phyloP scores from a whole-genome alignment of 1,140 invertebrate genomes.

The Apolygus lucorum region DNA sequence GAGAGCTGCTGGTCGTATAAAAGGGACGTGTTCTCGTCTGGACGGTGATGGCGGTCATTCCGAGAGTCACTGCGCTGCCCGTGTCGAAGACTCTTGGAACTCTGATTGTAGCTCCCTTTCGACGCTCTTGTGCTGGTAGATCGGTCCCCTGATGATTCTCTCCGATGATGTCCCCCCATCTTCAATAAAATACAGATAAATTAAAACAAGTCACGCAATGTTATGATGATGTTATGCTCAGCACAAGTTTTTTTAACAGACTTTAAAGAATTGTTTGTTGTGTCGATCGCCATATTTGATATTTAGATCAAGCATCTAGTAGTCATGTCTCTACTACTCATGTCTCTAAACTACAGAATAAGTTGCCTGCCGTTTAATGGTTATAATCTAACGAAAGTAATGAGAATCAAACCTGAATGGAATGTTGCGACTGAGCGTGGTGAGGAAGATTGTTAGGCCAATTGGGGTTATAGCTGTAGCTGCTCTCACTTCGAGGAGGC shows the following conservation, averaged over 20 bases:
- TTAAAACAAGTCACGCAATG: too few relatives aligned
- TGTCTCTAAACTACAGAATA: too few relatives aligned
- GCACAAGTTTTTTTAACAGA: too few relatives aligned
- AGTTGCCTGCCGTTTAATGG: too few relatives aligned
- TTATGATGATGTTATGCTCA: too few relatives aligned
- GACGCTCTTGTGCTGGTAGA: conserved; percentile 21
- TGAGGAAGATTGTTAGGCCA: conserved; percentile 25
- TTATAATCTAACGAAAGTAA: not conserved
- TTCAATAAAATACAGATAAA: too few relatives aligned
- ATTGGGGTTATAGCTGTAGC: conserved; percentile 24
- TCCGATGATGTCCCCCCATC: conserved; percentile 20
- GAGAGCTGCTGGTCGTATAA: conserved; percentile 26
- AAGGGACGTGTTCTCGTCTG: conserved; percentile 26
- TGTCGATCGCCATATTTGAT: too few relatives aligned
- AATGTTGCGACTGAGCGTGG: conserved; percentile 25
- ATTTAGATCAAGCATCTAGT: too few relatives aligned
- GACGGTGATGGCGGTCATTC: conserved; percentile 15
- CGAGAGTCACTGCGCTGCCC: conserved; percentile 11
- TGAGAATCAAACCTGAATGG: conserved; percentile 8
- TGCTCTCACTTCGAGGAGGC: conserved; percentile 26
- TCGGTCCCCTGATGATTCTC: conserved; percentile 26
- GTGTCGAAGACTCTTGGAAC: conserved; percentile 4
- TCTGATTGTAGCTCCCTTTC: conserved; percentile 13
- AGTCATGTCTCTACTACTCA: too few relatives aligned
- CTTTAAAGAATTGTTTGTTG: too few relatives aligned